These are phyloP conservation scores for Drosophila busckii DNA, from an alignment of 1,140 invertebrate species.

Conservation along the genomic window DNA sequence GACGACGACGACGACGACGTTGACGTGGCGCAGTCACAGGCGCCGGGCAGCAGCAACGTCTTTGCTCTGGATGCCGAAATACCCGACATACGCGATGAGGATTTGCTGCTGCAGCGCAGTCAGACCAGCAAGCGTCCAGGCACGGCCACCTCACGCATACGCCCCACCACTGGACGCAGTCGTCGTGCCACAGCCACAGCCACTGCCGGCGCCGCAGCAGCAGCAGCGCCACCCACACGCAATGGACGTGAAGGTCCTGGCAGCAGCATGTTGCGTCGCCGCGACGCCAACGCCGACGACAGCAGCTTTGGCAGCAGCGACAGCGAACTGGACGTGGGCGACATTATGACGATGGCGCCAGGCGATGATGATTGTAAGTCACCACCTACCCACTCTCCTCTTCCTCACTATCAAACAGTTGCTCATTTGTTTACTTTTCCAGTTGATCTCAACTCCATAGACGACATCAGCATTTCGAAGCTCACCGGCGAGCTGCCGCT, in stretches of 20 bases:
- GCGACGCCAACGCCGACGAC: slow-evolving; percentile 57
- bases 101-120: slow-evolving; percentile 44
- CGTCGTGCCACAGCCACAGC: slow-evolving; percentile 30
- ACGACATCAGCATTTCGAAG: slow-evolving; percentile 76
- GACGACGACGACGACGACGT: slow-evolving; percentile 31
- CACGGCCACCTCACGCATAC: slow-evolving; percentile 58
- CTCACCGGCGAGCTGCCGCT: slow-evolving; percentile 65
- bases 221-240: neutral
- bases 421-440: neutral
- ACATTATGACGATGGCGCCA: slow-evolving; percentile 41
- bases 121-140: slow-evolving; percentile 43
- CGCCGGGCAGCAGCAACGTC: slow-evolving; percentile 5
- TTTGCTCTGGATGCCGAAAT: slow-evolving; percentile 63
- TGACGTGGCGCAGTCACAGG: neutral
- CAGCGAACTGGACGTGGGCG: slow-evolving; percentile 71
- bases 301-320: slow-evolving; percentile 76
- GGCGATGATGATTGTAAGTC: slow-evolving; percentile 71
- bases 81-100: slow-evolving; percentile 67
- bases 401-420: no score
- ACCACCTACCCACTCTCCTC: no score
- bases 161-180: slow-evolving; percentile 70
- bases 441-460: slow-evolving; percentile 75
- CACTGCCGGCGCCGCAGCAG: neutral
- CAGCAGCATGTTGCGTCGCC: slow-evolving; percentile 40
- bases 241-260: slow-evolving; percentile 34